Percentiles rank a stretch among this genome's conserved stretches.
These are phyloP conservation scores for Neelides folsomi DNA, from an alignment of 2,888 invertebrate genomes.

Conservation along the genomic window DNA sequence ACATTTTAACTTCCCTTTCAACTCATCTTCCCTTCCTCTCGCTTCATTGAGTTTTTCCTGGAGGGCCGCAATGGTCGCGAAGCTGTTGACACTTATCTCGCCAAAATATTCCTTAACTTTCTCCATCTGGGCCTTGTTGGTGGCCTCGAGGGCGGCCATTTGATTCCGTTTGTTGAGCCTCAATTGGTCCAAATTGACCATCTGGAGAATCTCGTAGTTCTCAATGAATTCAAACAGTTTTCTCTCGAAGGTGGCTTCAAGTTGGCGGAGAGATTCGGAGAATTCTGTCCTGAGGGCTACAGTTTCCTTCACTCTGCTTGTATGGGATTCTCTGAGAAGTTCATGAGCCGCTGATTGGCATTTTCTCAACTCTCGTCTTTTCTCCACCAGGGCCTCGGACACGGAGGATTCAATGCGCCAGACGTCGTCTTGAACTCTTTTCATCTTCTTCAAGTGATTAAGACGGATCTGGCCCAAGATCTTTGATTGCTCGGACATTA, in stretches of 20 bases:
- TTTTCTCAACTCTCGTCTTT: slow-evolving; percentile 17
- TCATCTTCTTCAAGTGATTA: slow-evolving; percentile 23
- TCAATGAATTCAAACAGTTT: too few species aligned
- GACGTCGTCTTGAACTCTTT: slow-evolving; percentile 23
- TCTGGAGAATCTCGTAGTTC: too few species aligned
- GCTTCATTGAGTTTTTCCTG: slow-evolving; percentile 41
- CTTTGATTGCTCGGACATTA: slow-evolving; percentile 26
- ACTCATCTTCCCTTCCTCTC: slow-evolving; percentile 15
- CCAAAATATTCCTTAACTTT: slow-evolving; percentile 92
- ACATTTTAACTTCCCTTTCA: slow-evolving; percentile 9
- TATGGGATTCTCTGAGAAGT: slow-evolving; percentile 9
- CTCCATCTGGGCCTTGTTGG: slow-evolving; percentile 47
- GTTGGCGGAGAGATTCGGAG: too few species aligned
- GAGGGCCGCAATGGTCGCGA: slow-evolving; percentile 75
- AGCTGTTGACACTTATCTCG: slow-evolving; percentile 82
- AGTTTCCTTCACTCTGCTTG: too few species aligned
- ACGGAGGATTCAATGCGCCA: slow-evolving; percentile 15
- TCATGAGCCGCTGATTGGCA: slow-evolving; percentile 17
- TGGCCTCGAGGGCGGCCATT: too few species aligned
- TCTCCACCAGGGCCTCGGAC: slow-evolving; percentile 14
- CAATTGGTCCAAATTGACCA: too few species aligned
- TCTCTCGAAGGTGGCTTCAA: too few species aligned
- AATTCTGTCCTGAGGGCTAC: too few species aligned
- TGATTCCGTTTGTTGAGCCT: too few species aligned
- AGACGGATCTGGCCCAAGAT: slow-evolving; percentile 21